Conservation (phyloP, 2,797 vertebrate species). For the Pristis pectinata region DNA sequence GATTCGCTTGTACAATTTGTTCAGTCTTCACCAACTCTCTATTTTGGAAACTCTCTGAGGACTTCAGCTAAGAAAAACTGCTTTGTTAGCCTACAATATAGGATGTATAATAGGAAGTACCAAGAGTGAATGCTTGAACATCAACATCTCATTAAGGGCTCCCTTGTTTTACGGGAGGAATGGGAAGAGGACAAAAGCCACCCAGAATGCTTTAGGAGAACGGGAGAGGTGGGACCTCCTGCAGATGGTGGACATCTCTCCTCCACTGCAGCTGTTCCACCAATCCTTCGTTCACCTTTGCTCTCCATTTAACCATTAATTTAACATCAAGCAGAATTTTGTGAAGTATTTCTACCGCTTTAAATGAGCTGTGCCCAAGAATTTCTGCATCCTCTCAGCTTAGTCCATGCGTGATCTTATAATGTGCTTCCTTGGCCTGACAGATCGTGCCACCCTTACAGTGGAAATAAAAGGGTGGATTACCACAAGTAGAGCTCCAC, state of each 20-base stretch:
- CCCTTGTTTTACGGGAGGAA: neutral
- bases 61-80: neutral
- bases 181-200: neutral
- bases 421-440: neutral
- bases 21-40: neutral
- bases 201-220: neutral
- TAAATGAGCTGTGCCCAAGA: neutral
- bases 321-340: slow-evolving; percentile 27
- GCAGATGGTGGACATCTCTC: neutral
- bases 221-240: neutral
- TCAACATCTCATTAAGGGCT: neutral
- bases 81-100: neutral
- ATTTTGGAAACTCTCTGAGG: neutral
- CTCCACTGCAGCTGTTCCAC: neutral
- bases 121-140: neutral
- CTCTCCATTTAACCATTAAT: slow-evolving; percentile 17
- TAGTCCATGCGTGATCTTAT: neutral
- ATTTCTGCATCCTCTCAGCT: neutral
- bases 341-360: neutral
- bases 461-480: neutral
- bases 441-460: neutral
- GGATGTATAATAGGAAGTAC: neutral
- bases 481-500: neutral
- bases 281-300: neutral
- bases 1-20: neutral